Evolutionary conservation across 2,888 invertebrate species (phyloP).

Genomic region (Melitaea athalia): DNA sequence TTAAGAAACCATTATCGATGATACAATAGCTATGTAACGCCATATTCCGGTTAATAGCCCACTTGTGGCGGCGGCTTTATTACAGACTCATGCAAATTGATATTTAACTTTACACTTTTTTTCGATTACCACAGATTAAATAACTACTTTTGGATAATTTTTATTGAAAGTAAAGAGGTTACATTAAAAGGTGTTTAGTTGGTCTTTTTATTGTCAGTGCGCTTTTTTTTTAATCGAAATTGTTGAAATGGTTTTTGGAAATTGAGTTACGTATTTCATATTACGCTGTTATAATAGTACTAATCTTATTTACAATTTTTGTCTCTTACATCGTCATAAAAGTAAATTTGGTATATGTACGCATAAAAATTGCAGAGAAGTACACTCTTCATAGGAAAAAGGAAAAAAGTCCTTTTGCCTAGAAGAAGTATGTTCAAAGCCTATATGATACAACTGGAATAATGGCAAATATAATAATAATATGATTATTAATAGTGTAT

Average conservation of each 20-base stretch:
- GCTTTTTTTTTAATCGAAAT: not conserved
- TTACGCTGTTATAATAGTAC: not conserved
- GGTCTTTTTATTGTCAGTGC: not conserved
- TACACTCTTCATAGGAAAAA: no score
- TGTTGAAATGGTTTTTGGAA: not conserved
- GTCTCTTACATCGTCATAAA: no score
- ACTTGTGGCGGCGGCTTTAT: conserved; percentile 47
- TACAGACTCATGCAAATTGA: conserved; percentile 37
- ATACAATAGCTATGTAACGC: conserved; percentile 42
- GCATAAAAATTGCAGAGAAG: no score
- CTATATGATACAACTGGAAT: no score
- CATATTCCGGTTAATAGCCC: conserved; percentile 43
- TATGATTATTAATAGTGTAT: no score
- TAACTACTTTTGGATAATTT: conserved; percentile 3
- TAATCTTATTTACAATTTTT: no score
- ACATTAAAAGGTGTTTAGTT: not conserved
- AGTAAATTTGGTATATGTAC: no score
- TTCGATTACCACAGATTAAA: conserved; percentile 20
- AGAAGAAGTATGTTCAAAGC: no score
- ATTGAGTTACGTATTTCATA: not conserved
- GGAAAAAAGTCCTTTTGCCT: no score
- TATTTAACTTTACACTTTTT: conserved; percentile 16
- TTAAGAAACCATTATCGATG: conserved; percentile 43
- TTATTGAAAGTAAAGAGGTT: not conserved
- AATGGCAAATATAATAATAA: no score